phyloP scores from a whole-genome alignment of 2,797 vertebrate species.

The Spondyliosoma cantharus region DNA sequence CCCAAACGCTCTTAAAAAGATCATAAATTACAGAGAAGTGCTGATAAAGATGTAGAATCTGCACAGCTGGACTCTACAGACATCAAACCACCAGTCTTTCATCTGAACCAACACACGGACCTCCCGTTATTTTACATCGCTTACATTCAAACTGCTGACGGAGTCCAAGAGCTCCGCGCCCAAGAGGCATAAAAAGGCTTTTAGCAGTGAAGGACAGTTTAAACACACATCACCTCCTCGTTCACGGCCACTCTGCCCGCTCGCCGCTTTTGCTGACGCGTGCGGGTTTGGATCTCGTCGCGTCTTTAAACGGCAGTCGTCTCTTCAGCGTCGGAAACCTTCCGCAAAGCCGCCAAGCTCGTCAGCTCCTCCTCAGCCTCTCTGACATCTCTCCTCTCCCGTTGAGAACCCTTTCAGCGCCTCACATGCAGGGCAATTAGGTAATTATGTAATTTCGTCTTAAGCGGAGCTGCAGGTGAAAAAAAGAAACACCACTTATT shows the following conservation, averaged over 20 bases:
- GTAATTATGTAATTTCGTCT: background rate
- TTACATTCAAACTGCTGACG: conserved; percentile 31
- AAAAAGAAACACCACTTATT: too few relatives aligned
- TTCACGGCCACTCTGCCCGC: conserved; percentile 37
- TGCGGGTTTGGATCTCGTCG: conserved; percentile 18
- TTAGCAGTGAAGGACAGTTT: conserved; percentile 23
- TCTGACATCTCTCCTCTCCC: background rate
- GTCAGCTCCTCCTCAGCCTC: background rate
- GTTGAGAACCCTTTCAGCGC: background rate
- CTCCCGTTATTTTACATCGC: background rate
- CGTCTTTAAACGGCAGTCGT: conserved; percentile 3
- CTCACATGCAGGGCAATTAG: background rate
- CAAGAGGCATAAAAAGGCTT: conserved; percentile 58
- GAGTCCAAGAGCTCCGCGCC: conserved; percentile 1
- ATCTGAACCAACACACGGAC: background rate
- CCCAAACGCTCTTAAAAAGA: background rate
- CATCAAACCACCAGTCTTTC: conserved; percentile 1
- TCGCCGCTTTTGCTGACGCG: conserved; percentile 34
- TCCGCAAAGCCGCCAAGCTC: conserved; percentile 7
- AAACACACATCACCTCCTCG: conserved; percentile 40
- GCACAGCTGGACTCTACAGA: background rate
- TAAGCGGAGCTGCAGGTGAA: too few relatives aligned
- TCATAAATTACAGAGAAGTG: background rate
- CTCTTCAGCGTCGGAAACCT: conserved; percentile 7
- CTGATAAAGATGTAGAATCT: background rate